Evolutionary conservation across 2,113 vertebrate genomes (phyloP).

Genomic region (Cryptotis parvus): DNA sequence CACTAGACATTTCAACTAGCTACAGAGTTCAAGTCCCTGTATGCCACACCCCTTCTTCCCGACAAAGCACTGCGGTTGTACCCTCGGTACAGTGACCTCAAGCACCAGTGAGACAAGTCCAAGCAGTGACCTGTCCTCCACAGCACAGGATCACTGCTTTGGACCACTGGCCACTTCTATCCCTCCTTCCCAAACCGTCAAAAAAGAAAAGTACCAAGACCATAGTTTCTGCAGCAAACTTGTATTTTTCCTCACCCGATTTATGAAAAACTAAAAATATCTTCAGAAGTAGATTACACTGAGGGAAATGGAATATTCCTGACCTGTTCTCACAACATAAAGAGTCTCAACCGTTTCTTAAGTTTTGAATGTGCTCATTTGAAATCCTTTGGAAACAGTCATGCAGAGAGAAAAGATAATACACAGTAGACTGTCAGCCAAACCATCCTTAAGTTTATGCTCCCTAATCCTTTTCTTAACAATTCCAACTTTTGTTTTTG

Average conservation of each 20-base stretch:
- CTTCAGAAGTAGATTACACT: background rate
- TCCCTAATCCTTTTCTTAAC: slow-evolving; percentile 15
- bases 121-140: too few relatives aligned
- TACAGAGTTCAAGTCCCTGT: too few relatives aligned
- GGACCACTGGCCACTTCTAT: too few relatives aligned
- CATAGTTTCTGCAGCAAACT: background rate
- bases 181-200: too few relatives aligned
- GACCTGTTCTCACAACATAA: background rate
- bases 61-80: too few relatives aligned
- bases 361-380: slow-evolving; percentile 27
- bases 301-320: background rate
- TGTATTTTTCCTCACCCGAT: background rate
- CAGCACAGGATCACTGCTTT: too few relatives aligned
- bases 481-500: background rate
- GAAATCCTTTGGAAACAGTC: slow-evolving; percentile 55
- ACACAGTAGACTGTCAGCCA: background rate
- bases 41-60: too few relatives aligned
- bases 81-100: too few relatives aligned
- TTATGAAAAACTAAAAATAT: slow-evolving; percentile 47
- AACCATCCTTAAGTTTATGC: slow-evolving; percentile 1
- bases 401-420: background rate
- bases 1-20: too few relatives aligned
- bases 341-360: background rate
- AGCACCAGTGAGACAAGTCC: too few relatives aligned
- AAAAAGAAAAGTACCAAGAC: background rate